Evolutionary conservation across 2,888 invertebrate genomes (phyloP).

Genomic region (Seira sanloemensis): DNA sequence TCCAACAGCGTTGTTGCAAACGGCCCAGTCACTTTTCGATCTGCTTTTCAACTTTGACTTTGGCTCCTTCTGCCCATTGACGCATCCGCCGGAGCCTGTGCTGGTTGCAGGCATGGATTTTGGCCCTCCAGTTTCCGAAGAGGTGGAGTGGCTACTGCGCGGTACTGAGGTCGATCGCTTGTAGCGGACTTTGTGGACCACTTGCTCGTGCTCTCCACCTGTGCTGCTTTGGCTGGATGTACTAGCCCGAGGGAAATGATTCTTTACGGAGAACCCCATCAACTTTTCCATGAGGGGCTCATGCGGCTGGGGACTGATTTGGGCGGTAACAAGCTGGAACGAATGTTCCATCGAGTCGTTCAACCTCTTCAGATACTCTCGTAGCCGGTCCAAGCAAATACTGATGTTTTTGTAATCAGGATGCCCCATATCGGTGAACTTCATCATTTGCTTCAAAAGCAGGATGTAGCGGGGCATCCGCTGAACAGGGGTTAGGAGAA

Average conservation of each 20-base stretch:
- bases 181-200: conserved; percentile 55
- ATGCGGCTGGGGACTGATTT: conserved; percentile 70
- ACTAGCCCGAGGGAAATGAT: conserved; percentile 58
- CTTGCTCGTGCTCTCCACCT: conserved; percentile 47
- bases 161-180: conserved; percentile 67
- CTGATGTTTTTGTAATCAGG: conserved; percentile 76
- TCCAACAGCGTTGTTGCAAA: conserved; percentile 55
- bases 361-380: conserved; percentile 76
- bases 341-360: conserved; percentile 77
- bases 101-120: conserved; percentile 69
- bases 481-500: conserved; percentile 76
- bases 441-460: conserved; percentile 76
- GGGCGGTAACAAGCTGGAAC: conserved; percentile 75
- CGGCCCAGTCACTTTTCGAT: conserved; percentile 69
- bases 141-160: conserved; percentile 40
- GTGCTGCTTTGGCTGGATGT: conserved; percentile 63
- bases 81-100: conserved; percentile 74
- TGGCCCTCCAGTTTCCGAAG: conserved; percentile 31
- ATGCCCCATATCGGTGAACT: conserved; percentile 75
- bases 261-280: conserved; percentile 51
- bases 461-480: conserved; percentile 77
- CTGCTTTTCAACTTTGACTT: conserved; percentile 64
- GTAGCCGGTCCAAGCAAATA: conserved; percentile 75
- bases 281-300: conserved; percentile 43
- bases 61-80: conserved; percentile 69